These are phyloP conservation scores for Mantis religiosa DNA, from an alignment of 2,888 invertebrate genomes.

Conservation along the genomic window DNA sequence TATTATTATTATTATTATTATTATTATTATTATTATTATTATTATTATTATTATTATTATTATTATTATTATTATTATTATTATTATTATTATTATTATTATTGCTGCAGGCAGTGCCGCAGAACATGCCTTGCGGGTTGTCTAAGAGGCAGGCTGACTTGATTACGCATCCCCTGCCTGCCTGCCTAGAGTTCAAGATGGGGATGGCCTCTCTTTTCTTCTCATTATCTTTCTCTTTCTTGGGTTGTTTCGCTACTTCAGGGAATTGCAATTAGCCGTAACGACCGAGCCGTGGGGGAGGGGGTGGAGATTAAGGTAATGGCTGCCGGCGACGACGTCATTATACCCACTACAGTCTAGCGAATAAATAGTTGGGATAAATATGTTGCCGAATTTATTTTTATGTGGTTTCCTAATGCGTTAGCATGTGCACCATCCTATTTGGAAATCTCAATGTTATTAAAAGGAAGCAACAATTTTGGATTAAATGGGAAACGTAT, in stretches of 20 bases:
- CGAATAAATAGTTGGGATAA: background rate
- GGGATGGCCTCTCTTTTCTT: background rate
- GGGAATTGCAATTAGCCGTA: conserved; percentile 25
- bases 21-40: no score
- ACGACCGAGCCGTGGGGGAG: background rate
- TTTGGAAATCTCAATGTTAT: no score
- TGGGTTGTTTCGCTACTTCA: conserved; percentile 14
- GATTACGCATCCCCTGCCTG: background rate
- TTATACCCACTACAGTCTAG: background rate
- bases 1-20: no score
- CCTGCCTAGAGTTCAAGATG: background rate
- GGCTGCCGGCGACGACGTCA: background rate
- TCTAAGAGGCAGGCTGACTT: background rate
- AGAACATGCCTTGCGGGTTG: background rate
- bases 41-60: no score
- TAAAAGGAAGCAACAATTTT: no score
- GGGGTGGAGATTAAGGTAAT: conserved; percentile 4
- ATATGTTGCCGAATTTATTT: no score
- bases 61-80: no score
- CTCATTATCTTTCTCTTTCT: conserved; percentile 12
- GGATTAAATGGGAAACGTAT: no score
- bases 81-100: no score
- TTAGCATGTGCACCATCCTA: no score
- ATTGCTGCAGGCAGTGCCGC: no score
- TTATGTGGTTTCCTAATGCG: no score